Evolutionary conservation across 1,140 invertebrate species (phyloP).

Genomic region (Meloidogyne hapla): DNA sequence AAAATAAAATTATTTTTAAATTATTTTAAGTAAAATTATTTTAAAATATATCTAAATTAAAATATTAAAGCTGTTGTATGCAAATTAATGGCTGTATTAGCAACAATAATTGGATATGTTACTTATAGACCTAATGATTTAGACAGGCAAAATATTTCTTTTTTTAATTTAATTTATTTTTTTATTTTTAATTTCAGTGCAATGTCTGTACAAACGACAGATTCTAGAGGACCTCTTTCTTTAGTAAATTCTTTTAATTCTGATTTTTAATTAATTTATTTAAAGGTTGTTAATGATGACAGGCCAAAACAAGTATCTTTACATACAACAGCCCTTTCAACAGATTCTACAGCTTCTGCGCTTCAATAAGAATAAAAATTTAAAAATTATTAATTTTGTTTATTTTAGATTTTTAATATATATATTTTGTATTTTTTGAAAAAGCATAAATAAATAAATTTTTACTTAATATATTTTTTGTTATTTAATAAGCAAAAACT

Average conservation of each 20-base stretch:
- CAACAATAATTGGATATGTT: slow-evolving; percentile 62
- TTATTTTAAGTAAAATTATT: neutral
- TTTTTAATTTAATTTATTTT: neutral
- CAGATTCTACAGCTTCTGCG: slow-evolving; percentile 15
- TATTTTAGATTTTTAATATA: neutral
- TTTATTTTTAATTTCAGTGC: slow-evolving; percentile 32
- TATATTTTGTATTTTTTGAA: slow-evolving; percentile 2
- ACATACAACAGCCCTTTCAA: slow-evolving; percentile 17
- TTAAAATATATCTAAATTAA: neutral
- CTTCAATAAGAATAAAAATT: neutral
- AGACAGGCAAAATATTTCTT: slow-evolving; percentile 42
- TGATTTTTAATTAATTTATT: neutral
- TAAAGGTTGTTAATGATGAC: slow-evolving; percentile 48
- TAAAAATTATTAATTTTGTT: neutral
- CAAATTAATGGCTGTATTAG: slow-evolving; percentile 62
- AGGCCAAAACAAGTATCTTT: slow-evolving; percentile 17
- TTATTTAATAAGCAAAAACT: too few relatives aligned
- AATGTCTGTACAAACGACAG: slow-evolving; percentile 54
- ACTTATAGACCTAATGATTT: slow-evolving; percentile 60
- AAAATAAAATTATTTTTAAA: neutral
- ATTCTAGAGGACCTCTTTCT: slow-evolving; percentile 54
- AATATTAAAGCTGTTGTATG: slow-evolving; percentile 58
- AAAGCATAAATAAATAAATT: neutral
- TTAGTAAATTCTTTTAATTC: slow-evolving; percentile 31
- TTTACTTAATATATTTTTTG: too few relatives aligned